Conservation (phyloP, 2,888 invertebrate genomes). For the Myathropa florea region DNA sequence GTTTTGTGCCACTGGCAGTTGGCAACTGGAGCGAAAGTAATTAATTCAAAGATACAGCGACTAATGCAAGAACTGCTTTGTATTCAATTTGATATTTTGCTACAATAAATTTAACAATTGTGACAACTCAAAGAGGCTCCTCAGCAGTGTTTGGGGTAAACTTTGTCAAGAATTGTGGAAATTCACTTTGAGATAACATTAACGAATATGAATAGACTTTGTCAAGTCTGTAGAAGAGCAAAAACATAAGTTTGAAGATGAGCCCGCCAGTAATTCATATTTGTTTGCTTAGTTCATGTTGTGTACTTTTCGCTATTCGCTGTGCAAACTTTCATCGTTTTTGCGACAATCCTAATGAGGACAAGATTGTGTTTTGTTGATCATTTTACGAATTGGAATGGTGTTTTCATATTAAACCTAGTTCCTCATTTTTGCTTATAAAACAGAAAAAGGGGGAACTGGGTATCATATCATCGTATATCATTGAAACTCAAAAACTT, state of each 20-base stretch:
- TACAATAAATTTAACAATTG: slow-evolving; percentile 11
- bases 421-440: too few species aligned
- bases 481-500: too few species aligned
- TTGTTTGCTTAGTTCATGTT: too few species aligned
- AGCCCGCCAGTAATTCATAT: background rate
- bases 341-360: too few species aligned
- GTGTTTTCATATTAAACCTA: too few species aligned
- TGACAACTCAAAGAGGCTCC: background rate
- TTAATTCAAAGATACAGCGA: slow-evolving; percentile 37
- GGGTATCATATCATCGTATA: too few species aligned
- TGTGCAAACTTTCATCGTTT: too few species aligned
- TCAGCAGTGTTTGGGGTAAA: background rate
- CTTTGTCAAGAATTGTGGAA: background rate
- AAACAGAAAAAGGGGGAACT: too few species aligned
- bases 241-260: background rate
- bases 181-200: background rate
- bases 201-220: background rate
- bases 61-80: slow-evolving; percentile 13
- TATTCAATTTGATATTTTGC: slow-evolving; percentile 19
- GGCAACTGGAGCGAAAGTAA: slow-evolving; percentile 36
- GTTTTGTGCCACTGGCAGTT: slow-evolving; percentile 17
- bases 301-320: too few species aligned
- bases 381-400: too few species aligned
- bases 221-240: background rate
- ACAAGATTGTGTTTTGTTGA: too few species aligned